These are phyloP conservation scores for Baryphthengus martii DNA, from an alignment of 2,113 vertebrate species.

Conservation along the genomic window DNA sequence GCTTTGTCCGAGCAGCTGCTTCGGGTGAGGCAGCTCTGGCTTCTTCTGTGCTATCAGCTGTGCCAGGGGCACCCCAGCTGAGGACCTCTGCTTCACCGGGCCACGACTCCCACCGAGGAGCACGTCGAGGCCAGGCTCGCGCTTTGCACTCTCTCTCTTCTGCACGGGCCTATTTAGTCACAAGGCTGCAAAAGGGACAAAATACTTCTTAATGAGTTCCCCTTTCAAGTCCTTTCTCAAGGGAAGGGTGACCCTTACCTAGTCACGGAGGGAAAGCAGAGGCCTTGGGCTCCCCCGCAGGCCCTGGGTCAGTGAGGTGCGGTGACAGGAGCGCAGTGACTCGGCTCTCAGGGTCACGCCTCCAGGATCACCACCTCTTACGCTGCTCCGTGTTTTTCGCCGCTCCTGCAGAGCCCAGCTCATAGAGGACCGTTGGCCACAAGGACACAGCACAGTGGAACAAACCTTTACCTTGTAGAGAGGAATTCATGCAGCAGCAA, in stretches of 20 bases:
- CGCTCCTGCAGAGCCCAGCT: neutral
- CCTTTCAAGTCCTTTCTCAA: neutral
- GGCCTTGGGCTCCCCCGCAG: neutral
- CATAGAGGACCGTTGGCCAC: fast-evolving
- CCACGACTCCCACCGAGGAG: fast-evolving
- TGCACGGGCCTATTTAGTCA: neutral
- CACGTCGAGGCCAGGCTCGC: neutral
- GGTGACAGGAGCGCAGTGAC: fast-evolving
- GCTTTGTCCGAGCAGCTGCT: neutral
- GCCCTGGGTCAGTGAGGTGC: fast-evolving
- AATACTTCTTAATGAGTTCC: fast-evolving
- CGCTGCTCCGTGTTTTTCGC: neutral
- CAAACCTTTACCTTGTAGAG: fast-evolving
- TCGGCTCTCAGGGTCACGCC: fast-evolving
- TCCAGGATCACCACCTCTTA: fast-evolving
- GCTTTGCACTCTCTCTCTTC: neutral
- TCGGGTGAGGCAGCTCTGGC: neutral
- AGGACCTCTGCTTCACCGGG: neutral
- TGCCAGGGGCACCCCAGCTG: neutral
- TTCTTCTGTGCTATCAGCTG: neutral
- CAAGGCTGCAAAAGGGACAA: neutral
- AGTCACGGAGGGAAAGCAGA: neutral
- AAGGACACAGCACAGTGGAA: fast-evolving
- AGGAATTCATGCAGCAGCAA: fast-evolving
- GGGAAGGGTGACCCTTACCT: too few species aligned